Evolutionary conservation across 1,140 invertebrate species (phyloP).

Genomic region (Liolophura sinensis): DNA sequence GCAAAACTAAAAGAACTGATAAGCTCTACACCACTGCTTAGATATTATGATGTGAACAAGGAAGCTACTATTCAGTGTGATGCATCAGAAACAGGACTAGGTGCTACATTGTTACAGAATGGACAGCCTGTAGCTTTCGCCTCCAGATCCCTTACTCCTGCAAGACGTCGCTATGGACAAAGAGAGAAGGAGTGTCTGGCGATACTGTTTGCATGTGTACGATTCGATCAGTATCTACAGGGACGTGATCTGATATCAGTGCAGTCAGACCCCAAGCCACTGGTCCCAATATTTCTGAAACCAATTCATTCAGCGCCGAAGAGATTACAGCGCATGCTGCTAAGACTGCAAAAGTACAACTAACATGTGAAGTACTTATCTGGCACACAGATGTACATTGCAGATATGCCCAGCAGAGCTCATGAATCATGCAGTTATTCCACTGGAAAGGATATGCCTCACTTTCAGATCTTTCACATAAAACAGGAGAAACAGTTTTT

Average conservation of each 20-base stretch:
- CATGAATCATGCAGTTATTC: too few relatives aligned
- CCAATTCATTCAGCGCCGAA: constrained; percentile 32
- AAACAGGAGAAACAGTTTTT: too few relatives aligned
- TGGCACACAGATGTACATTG: constrained; percentile 54
- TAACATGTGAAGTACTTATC: constrained; percentile 52
- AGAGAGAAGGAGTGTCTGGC: constrained; percentile 61
- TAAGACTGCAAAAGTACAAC: constrained; percentile 56
- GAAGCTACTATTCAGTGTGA: constrained; percentile 40
- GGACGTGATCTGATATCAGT: too few relatives aligned
- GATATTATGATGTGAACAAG: constrained; percentile 14
- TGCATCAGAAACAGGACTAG: constrained; percentile 48
- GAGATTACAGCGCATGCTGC: constrained; percentile 25
- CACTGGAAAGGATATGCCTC: too few relatives aligned
- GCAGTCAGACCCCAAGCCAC: too few relatives aligned
- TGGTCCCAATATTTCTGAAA: too few relatives aligned
- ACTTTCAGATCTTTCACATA: too few relatives aligned
- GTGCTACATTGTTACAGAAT: constrained; percentile 56
- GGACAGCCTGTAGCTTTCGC: constrained; percentile 53
- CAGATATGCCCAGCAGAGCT: too few relatives aligned
- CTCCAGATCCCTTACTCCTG: constrained; percentile 42
- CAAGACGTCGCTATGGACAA: constrained; percentile 53
- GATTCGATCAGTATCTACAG: too few relatives aligned
- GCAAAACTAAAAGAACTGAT: constrained; percentile 5
- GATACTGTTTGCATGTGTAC: too few relatives aligned
- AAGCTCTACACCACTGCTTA: constrained; percentile 9